Evolutionary conservation across 2,797 vertebrate genomes (phyloP), one percentile per base, ranked within the genome.

Genomic region (Fratercula arctica): DNA sequence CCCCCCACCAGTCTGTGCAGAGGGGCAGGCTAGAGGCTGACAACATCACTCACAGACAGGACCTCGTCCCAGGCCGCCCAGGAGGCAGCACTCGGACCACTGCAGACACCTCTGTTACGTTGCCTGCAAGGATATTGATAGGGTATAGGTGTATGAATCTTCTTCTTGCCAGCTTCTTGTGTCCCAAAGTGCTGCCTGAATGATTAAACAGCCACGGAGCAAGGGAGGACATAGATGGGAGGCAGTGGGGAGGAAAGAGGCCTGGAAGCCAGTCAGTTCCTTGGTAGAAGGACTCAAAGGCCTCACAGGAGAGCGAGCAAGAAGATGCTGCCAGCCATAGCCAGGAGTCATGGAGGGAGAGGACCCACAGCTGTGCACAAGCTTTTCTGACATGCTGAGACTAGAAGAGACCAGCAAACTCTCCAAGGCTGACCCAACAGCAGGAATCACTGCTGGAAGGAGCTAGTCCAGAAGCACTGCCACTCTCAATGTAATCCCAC

Each of bases 61-160:
- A 63, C 26, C 60, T 57, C 75, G 63, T 11, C 39, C 51, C 56
- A n/a, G 51, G 35, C 43, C 51, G 20, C 43, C 17, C 28, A 53
- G 81, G 46, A 70, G 16, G 48, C 51, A 74, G 48, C 2, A 4
- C 57, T 41, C 23, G 41, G 51, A 56, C 31, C 43, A 24, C 39
- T 0, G 0, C 56, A 53, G 50, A 48, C 37, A 46, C 35, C 43
- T 31, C 61, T 53, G n/a, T 13, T 68, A 24, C 0, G 1, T 8
- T 67, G 45, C 64, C 85, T 88, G 41, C 15, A 41, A 67, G 16
- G 75, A 37, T 31, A 56, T 0, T 12, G 13, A 24, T 10, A n/a
- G 13, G 29, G 8, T 35, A 15, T 2, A 23, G 23, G 13, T 39
- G 8, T 31, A 48, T 18, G 23, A 77, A 66, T 18, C 37, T 73